Evolutionary conservation across 2,113 vertebrate genomes (phyloP).

Genomic region (Salvator merianae): DNA sequence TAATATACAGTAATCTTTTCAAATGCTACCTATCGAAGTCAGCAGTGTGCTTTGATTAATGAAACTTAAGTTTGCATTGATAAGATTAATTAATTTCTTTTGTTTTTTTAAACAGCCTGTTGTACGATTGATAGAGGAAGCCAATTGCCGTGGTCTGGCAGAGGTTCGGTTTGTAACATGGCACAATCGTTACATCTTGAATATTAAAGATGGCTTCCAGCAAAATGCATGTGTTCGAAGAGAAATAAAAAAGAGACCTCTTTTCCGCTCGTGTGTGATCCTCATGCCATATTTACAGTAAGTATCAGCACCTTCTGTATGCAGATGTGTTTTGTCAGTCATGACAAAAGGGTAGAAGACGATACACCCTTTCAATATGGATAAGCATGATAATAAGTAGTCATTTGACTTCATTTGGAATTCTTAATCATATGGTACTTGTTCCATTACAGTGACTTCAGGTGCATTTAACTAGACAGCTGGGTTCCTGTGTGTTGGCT

Average conservation of each 20-base stretch:
- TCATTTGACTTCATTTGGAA: neutral
- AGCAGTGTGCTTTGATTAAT: too few relatives aligned
- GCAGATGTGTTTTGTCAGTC: neutral
- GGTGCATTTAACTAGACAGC: neutral
- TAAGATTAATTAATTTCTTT: neutral
- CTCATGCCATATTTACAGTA: conserved; percentile 91
- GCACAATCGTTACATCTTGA: conserved; percentile 96
- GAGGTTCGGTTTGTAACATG: conserved; percentile 96
- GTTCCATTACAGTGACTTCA: neutral
- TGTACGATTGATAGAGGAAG: conserved; percentile 92
- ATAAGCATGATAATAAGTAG: neutral
- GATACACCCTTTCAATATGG: too few relatives aligned
- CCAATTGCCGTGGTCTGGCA: conserved; percentile 88
- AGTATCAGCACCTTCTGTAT: conserved; percentile 53
- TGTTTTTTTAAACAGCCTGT: conserved; percentile 80
- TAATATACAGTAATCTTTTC: too few relatives aligned
- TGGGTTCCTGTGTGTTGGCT: neutral
- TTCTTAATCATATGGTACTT: neutral
- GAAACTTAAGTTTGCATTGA: neutral
- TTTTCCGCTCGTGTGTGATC: conserved; percentile 89
- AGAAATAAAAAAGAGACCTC: conserved; percentile 92
- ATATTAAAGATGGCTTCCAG: conserved; percentile 92
- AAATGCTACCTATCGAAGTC: neutral
- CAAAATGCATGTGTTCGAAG: conserved; percentile 92
- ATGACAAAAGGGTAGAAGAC: too few relatives aligned